Percentiles rank a stretch among this genome's conserved stretches.
Conservation (phyloP, 2,797 vertebrate genomes). For the Alauda arvensis region DNA sequence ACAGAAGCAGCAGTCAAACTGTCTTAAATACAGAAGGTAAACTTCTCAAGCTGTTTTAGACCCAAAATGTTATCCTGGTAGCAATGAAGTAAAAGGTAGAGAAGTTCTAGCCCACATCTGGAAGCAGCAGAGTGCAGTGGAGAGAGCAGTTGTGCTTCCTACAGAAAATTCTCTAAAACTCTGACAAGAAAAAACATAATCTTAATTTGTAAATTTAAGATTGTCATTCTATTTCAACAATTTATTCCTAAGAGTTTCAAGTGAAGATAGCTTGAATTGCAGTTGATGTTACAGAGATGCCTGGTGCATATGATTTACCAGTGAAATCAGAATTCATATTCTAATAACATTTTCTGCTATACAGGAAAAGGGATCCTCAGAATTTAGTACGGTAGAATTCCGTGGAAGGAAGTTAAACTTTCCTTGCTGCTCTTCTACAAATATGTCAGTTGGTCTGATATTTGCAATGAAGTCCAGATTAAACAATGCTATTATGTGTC, state of each 20-base stretch:
- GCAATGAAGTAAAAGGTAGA: rapidly evolving
- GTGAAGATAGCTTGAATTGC: neutral
- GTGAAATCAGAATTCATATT: neutral
- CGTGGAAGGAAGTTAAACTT: neutral
- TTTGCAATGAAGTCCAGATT: neutral
- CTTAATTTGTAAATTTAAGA: neutral
- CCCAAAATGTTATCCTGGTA: neutral
- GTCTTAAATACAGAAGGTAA: neutral
- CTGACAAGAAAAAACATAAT: neutral
- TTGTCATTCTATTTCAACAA: neutral
- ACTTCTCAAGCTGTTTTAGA: neutral
- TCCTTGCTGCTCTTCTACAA: neutral
- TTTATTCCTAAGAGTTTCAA: neutral
- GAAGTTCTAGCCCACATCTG: rapidly evolving
- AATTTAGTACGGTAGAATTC: neutral
- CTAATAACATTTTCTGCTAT: neutral
- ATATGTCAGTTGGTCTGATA: neutral
- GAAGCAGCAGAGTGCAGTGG: neutral
- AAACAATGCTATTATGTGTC: neutral
- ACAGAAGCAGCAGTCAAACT: neutral
- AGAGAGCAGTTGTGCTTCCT: neutral
- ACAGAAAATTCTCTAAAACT: neutral
- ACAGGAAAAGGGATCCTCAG: neutral
- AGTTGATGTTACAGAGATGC: too few relatives aligned
- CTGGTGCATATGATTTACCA: neutral